Evolutionary conservation across 2,113 vertebrate species (phyloP).

Genomic region (Marmota flaviventris): DNA sequence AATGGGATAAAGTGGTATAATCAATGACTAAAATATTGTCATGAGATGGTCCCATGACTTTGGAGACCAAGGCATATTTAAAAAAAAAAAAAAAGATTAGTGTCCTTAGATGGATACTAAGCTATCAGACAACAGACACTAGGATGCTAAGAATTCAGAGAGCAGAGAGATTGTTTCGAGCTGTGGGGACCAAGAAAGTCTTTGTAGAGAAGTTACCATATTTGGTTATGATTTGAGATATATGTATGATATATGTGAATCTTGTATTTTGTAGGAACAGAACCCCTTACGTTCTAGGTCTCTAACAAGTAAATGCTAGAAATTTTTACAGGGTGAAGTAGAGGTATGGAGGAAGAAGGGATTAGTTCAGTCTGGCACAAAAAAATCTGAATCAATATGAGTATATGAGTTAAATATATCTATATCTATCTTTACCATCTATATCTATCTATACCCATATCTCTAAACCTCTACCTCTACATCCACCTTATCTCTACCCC

Average conservation of each 20-base stretch:
- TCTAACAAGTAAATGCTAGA: background rate
- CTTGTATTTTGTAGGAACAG: background rate
- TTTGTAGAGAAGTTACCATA: background rate
- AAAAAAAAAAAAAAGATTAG: background rate
- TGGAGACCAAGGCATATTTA: too few relatives aligned
- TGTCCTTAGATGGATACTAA: background rate
- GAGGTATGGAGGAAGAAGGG: too few relatives aligned
- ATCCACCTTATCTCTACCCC: too few relatives aligned
- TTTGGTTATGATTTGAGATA: background rate
- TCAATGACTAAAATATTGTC: too few relatives aligned
- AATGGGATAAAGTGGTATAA: too few relatives aligned
- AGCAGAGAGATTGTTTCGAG: background rate
- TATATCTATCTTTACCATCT: background rate
- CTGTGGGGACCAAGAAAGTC: background rate
- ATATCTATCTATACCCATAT: background rate
- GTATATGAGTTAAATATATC: background rate
- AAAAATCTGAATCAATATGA: background rate
- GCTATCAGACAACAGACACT: background rate
- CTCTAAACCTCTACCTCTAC: background rate
- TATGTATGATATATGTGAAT: background rate
- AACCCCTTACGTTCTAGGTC: background rate
- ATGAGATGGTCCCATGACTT: too few relatives aligned
- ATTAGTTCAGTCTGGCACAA: background rate
- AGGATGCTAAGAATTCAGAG: background rate
- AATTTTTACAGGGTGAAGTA: background rate